Percentiles rank a stretch among this genome's conserved stretches.
Evolutionary conservation across 1,140 invertebrate genomes (phyloP).

Genomic region (Heliconius nattereri): DNA sequence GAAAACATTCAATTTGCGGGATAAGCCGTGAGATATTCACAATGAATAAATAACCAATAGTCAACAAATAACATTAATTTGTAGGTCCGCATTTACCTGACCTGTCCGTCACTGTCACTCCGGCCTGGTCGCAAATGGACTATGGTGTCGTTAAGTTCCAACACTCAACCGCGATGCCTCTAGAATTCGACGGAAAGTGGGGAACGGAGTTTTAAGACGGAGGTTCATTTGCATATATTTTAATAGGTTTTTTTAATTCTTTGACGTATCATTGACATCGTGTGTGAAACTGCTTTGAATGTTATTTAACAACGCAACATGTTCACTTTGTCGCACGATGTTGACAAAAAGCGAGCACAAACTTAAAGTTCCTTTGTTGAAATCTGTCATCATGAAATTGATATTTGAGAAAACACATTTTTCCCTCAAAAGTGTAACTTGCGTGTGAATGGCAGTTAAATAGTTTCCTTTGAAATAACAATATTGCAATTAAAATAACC

Average conservation of each 20-base stretch:
- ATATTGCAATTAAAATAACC: too few relatives aligned
- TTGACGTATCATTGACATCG: not conserved
- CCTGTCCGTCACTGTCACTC: conserved; percentile 2
- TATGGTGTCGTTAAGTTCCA: too few relatives aligned
- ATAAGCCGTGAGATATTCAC: too few relatives aligned
- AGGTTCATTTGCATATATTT: too few relatives aligned
- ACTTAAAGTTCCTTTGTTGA: not conserved
- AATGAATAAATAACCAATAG: not conserved
- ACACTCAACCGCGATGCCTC: too few relatives aligned
- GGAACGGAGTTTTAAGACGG: not conserved
- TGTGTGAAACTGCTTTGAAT: not conserved
- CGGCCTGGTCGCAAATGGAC: too few relatives aligned
- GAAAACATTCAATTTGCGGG: too few relatives aligned
- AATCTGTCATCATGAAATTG: not conserved
- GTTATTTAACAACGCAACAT: not conserved
- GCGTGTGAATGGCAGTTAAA: too few relatives aligned
- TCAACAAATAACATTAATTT: not conserved
- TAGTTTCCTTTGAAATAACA: too few relatives aligned
- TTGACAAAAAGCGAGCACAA: not conserved
- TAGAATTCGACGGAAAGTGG: not conserved
- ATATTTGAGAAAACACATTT: not conserved
- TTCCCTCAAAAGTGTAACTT: not conserved
- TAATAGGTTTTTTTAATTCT: too few relatives aligned
- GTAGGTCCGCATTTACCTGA: not conserved
- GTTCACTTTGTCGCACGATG: not conserved